Evolutionary conservation across 2,113 vertebrate species (phyloP), one percentile per base, ranked within the genome.

Genomic region (Garra rufa): DNA sequence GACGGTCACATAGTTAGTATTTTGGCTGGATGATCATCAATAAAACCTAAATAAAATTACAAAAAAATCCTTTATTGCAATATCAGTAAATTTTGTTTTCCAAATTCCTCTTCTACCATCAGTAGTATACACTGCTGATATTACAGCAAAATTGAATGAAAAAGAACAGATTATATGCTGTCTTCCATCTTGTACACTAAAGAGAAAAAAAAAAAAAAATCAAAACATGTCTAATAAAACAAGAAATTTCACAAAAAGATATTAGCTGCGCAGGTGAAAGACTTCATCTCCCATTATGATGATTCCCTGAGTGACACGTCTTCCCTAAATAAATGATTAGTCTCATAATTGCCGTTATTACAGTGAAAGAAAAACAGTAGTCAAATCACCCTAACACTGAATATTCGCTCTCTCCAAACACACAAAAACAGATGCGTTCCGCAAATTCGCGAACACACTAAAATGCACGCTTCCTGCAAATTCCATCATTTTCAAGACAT

Each of bases 401-500:
- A 83, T 55, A 86, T 43, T 70, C 43, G n/a, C 80, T 85, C 73
- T 85, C 81, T 48, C 79, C 50, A 77, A 79, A 79, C 44, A 55
- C 44, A 61, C 48, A 74, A 65, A 76, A 80, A 73, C n/a, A 82
- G 9, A 75, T 3, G 70, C 24, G 84, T 91, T 81, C 26, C 1
- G 15, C 80, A 82, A 82, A 70, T 70, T 41, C 3, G 8, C 26
- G 26, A 48, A 34, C 78, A 80, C 46, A 82, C 80, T 81, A 81
- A 81, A 81, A 81, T 19, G 10, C 78, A 67, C 9, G 28, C 41
- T 85, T 84, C 55, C 76, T 76, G 82, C 78, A 88, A 88, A 90
- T 52, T 90, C 50, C 83, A 86, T 77, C 55, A 80, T 85, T 89
- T 88, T 73, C 38, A 89, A 83, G 86, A 86, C 82, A 86, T 88